Evolutionary conservation across 2,797 vertebrate genomes (phyloP).

Genomic region (Potorous gilbertii): DNA sequence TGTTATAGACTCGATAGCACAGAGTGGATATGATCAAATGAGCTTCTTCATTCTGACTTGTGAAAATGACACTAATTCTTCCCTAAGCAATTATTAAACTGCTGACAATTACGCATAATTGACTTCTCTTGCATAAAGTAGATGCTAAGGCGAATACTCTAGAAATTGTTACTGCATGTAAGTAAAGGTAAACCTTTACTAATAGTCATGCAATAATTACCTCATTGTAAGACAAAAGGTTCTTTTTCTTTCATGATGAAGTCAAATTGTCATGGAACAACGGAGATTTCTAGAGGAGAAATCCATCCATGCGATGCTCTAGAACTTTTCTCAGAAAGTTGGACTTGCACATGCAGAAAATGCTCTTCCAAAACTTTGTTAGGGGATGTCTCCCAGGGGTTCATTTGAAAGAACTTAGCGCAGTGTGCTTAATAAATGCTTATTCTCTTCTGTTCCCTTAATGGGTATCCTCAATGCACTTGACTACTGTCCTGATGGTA

Average conservation of each 20-base stretch:
- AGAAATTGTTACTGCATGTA: slow-evolving; percentile 21
- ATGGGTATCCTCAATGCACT: background rate
- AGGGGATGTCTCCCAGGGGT: background rate
- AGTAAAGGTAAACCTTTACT: background rate
- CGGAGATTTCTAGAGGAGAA: background rate
- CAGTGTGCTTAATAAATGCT: background rate
- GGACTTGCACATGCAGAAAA: background rate
- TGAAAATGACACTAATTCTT: background rate
- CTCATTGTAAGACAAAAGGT: background rate
- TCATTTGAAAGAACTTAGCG: background rate
- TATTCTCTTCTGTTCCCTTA: background rate
- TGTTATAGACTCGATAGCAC: background rate
- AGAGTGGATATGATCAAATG: background rate
- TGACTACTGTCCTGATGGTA: background rate
- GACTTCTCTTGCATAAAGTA: slow-evolving; percentile 20
- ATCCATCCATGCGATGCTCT: background rate
- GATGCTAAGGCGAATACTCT: slow-evolving; percentile 28
- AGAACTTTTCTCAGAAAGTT: background rate
- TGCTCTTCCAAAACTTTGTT: background rate
- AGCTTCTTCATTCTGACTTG: slow-evolving; percentile 23
- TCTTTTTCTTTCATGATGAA: background rate
- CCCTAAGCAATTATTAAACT: slow-evolving; percentile 37
- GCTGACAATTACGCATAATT: slow-evolving; percentile 13
- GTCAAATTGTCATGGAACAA: background rate
- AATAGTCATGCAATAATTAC: background rate